Base-by-base conservation (phyloP, 2,888 invertebrate species). In the Zhuqinia jingwanae region DNA sequence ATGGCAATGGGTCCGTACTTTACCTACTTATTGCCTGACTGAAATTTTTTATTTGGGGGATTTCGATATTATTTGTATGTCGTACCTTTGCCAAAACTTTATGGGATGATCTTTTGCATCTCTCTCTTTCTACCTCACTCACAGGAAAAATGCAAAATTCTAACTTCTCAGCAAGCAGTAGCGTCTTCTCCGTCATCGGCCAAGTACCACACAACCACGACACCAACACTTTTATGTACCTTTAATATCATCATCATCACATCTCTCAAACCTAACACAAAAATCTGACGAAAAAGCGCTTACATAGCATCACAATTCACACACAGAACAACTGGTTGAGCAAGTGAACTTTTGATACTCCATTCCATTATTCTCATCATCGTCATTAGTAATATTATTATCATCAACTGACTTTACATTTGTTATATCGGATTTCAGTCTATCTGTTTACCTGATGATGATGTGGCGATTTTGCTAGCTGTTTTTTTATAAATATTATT, bases 261-360 rank as follows among this genome's bases (percentile, higher is more conserved):
- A 27, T 22, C 13, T n/a, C 60, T 25, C 25, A 60, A 25, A 60
- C 11, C n/a, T 60, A 1, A 13, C 2, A 50, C 10, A 68, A 63
- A 63, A 30, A 17, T 36, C 36, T n/a, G n/a, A 63, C 63, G 36
- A 36, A 0, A 30, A 17, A 30, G 11, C 27, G 3, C 17, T 63
- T 25, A 1, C 63, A 36, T 36, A n/a, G 75, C 30, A 75, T 45
- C 25, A 65, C 60, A 63, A n/a, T n/a, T n/a, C n/a, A n/a, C n/a
- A n/a, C 1, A 22, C 27, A 58, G 56, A 56, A 36, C 68, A 86
- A 86, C 86, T 86, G 86, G 86, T 86, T 81, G 76, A 81, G 80
- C 86, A 86, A 86, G 86, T 86, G 86, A 86, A 86, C 86, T 86
- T 86, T 86, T 86, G 86, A 58, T 86, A 80, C 86, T 86, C 86